phyloP scores from a whole-genome alignment of 2,797 vertebrate genomes.

The Sebastes wilsoni region DNA sequence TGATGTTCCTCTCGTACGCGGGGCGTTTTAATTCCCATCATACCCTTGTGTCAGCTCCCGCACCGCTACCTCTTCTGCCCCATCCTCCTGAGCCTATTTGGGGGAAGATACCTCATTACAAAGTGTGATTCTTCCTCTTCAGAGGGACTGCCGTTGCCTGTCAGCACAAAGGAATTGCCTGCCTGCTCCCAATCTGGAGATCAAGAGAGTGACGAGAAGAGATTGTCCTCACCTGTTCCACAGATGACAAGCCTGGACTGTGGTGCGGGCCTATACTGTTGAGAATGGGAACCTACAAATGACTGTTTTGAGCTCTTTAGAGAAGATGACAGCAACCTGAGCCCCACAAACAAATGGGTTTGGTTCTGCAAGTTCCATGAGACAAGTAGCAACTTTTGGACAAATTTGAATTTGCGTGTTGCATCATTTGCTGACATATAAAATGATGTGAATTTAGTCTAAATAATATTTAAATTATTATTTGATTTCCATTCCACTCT shows the following conservation, averaged over 20 bases:
- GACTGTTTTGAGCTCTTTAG: neutral
- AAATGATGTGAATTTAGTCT: neutral
- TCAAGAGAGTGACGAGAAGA: slow-evolving; percentile 52
- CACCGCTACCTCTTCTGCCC: neutral
- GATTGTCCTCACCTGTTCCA: slow-evolving; percentile 12
- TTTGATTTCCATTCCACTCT: neutral
- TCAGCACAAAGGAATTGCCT: slow-evolving; percentile 67
- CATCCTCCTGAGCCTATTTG: slow-evolving; percentile 36
- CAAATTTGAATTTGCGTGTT: neutral
- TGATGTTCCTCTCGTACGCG: slow-evolving; percentile 19
- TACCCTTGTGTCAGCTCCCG: slow-evolving; percentile 34
- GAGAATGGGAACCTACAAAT: neutral
- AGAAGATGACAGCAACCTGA: neutral
- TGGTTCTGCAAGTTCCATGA: neutral
- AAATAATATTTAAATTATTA: neutral
- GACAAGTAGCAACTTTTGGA: no score
- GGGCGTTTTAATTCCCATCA: slow-evolving; percentile 50
- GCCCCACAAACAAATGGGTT: neutral
- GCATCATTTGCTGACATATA: neutral
- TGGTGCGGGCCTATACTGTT: neutral
- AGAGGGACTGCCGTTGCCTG: slow-evolving; percentile 51
- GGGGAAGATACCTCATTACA: slow-evolving; percentile 60
- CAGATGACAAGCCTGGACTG: slow-evolving; percentile 15
- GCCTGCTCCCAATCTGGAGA: slow-evolving; percentile 61
- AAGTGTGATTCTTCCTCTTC: slow-evolving; percentile 66